A percentile compares a stretch with the other conserved stretches of the same genome.
Conservation (phyloP, 2,113 vertebrate species). For the Tinamus guttatus region DNA sequence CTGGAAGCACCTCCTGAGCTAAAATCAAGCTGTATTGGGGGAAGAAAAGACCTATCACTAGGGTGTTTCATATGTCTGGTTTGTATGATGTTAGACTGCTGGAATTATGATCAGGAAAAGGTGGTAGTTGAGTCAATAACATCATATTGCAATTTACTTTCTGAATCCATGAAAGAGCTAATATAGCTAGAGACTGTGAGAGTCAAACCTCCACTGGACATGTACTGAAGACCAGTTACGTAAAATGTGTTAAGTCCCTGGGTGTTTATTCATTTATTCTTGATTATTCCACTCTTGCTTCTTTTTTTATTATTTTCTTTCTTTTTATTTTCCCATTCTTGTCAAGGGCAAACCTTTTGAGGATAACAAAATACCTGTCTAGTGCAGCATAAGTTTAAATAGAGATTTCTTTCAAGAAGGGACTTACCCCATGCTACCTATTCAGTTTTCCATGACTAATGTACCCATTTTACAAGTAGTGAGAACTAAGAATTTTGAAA, state of each 20-base stretch:
- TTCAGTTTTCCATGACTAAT: neutral
- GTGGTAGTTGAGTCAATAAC: neutral
- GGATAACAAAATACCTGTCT: neutral
- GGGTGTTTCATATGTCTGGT: accelerated
- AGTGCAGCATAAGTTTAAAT: neutral
- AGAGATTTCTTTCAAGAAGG: neutral
- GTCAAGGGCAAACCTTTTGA: neutral
- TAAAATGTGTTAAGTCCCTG: neutral
- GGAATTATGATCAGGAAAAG: neutral
- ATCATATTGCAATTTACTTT: neutral
- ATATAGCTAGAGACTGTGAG: neutral
- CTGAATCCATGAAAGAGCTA: neutral
- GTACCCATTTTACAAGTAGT: neutral
- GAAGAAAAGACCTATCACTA: neutral
- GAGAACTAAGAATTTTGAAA: neutral
- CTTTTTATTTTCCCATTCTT: neutral
- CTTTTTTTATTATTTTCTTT: neutral
- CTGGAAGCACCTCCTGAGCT: neutral
- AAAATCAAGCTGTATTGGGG: neutral
- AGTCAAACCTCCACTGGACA: neutral
- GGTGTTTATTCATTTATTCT: neutral
- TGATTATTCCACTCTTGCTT: neutral
- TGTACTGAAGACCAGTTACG: neutral
- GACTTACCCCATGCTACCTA: neutral
- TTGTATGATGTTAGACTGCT: accelerated